Conservation (phyloP, 2,888 invertebrate genomes). For the Cryptosula pallasiana region DNA sequence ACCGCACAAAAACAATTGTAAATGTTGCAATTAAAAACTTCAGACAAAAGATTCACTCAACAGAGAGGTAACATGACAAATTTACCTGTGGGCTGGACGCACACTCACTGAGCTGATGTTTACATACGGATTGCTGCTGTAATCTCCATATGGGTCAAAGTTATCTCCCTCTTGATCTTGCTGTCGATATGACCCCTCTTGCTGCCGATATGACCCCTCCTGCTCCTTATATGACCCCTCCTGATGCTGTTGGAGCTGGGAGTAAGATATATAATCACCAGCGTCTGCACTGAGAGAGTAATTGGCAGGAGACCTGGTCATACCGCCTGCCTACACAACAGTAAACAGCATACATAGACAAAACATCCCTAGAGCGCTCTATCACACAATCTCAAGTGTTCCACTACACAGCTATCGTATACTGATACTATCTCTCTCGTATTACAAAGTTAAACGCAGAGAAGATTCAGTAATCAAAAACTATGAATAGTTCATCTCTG, state of each 20-base stretch:
- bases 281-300: background rate
- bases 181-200: background rate
- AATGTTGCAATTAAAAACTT: too few species aligned
- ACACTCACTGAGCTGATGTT: background rate
- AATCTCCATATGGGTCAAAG: background rate
- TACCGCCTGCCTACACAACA: background rate
- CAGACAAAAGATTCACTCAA: too few species aligned
- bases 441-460: background rate
- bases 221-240: background rate
- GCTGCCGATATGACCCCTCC: background rate
- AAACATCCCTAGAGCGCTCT: background rate
- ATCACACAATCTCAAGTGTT: too few species aligned
- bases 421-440: background rate
- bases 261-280: background rate
- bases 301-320: slow-evolving; percentile 9
- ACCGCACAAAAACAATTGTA: too few species aligned
- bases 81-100: background rate
- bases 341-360: background rate
- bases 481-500: too few species aligned
- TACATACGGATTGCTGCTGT: background rate
- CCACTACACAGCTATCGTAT: background rate
- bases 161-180: background rate
- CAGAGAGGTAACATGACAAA: background rate
- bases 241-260: background rate
- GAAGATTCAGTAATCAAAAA: too few species aligned